Conservation (phyloP, 2,797 vertebrate genomes). For the Pteronotus mesoamericanus region DNA sequence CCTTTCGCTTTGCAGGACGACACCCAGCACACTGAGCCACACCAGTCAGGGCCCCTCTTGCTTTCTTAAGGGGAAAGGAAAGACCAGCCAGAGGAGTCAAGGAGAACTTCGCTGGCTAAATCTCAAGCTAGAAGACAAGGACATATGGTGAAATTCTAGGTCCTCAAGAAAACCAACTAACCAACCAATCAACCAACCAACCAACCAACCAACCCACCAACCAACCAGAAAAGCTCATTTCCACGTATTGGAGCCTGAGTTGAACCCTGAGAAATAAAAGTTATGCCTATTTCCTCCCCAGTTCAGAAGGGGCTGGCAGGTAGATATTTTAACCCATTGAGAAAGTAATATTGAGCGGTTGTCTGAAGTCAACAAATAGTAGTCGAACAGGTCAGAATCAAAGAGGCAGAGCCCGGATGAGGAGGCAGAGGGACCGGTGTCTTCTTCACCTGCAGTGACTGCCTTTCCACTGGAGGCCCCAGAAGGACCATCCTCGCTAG, state of each 20-base stretch:
- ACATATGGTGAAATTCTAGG: background rate
- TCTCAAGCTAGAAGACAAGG: background rate
- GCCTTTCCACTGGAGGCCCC: background rate
- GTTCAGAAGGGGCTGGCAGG: background rate
- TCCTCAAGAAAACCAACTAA: background rate
- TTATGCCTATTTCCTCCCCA: background rate
- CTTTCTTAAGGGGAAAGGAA: background rate
- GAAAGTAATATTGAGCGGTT: background rate
- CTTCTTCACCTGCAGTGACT: background rate
- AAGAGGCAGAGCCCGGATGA: background rate
- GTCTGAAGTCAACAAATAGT: background rate
- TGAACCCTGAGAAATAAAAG: background rate
- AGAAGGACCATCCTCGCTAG: background rate
- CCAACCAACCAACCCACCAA: too few relatives aligned
- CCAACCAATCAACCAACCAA: too few relatives aligned
- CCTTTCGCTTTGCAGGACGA: background rate
- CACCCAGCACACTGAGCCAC: background rate
- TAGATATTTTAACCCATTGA: background rate
- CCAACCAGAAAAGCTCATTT: background rate
- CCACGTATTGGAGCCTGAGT: background rate
- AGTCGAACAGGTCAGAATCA: background rate
- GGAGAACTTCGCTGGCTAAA: background rate
- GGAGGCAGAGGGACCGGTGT: background rate
- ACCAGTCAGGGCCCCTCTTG: background rate
- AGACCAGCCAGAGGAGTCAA: background rate